These are phyloP conservation scores for Pterocles burchelli DNA, from an alignment of 2,113 vertebrate species.

Conservation along the genomic window DNA sequence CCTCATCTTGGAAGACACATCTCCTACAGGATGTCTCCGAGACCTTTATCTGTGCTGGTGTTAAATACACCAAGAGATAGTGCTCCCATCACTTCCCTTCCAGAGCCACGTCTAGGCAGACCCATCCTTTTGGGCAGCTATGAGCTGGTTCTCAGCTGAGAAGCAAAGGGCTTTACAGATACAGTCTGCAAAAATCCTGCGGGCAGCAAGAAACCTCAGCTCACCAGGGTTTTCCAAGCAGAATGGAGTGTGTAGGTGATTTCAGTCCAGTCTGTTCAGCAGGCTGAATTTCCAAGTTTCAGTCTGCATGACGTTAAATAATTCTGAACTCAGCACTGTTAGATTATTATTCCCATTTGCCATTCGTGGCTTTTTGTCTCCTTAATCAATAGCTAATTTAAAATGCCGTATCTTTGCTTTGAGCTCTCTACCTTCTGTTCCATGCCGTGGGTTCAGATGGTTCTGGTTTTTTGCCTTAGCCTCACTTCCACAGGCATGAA, in stretches of 20 bases:
- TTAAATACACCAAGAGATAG: not conserved
- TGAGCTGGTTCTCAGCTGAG: not conserved
- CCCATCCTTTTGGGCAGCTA: not conserved
- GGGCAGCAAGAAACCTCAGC: not conserved
- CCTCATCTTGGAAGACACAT: not conserved
- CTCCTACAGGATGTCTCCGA: not conserved
- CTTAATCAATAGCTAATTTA: not conserved
- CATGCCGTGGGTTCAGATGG: not conserved
- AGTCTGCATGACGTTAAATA: not conserved
- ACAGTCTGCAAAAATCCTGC: not conserved
- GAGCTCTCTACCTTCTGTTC: not conserved
- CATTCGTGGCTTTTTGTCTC: not conserved
- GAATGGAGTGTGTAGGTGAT: not conserved
- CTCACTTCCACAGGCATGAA: not conserved
- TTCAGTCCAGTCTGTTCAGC: not conserved
- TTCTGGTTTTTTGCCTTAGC: constrained; percentile 1
- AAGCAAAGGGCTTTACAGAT: not conserved
- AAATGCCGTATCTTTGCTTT: not conserved
- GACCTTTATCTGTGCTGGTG: not conserved
- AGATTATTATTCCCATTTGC: not conserved
- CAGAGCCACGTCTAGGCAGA: not conserved
- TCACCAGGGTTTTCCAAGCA: not conserved
- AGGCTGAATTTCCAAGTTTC: not conserved
- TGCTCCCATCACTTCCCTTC: not conserved
- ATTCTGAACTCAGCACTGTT: not conserved